Evolutionary conservation across 2,797 vertebrate species (phyloP), one percentile per base, ranked within the genome.

Genomic region (Mycteria americana): DNA sequence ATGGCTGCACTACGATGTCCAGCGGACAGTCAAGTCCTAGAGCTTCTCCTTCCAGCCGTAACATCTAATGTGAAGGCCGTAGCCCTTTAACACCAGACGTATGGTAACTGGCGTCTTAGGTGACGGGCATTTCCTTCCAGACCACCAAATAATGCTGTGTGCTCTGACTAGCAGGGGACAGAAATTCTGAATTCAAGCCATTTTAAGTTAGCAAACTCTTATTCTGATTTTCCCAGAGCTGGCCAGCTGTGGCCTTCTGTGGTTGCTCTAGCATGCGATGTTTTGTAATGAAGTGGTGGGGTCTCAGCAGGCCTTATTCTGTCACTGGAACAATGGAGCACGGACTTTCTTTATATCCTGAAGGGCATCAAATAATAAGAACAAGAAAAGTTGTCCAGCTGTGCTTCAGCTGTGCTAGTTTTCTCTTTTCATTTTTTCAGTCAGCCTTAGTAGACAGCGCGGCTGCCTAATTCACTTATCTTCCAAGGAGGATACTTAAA

Each of bases 301-400:
- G 59, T 93, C 88, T 94, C 89, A 95, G 95, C 85, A 96, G 86
- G 90, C 92, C 51, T 95, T 82, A 45, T 89, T 93, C 93, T 95
- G 70, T 91, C 74, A 78, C 39, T 93, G 91, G 79, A 93, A 95
- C 95, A 96, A 96, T 91, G 93, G 73, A 92, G n/a, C 23, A 37
- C 0, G 12, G 86, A 67, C 93, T 96, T 92, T 82, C 74, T 92
- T 95, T 95, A 89, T 92, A 86, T 93, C 69, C 82, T 91, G 73
- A 88, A 94, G 91, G 89, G 73, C 91, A 92, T 65, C 54, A 81
- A 46, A 81, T 80, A 97, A 81, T 69, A 95, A 75, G 64, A 96
- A 83, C 60, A 89, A 92, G 84, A 84, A 69, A 91, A 96, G 39
- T 48, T 91, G 51, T 80, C 95, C 92, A 93, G 95, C 93, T 95